Evolutionary conservation across 2,113 vertebrate genomes (phyloP).

Genomic region (Hemibagrus wyckioides): DNA sequence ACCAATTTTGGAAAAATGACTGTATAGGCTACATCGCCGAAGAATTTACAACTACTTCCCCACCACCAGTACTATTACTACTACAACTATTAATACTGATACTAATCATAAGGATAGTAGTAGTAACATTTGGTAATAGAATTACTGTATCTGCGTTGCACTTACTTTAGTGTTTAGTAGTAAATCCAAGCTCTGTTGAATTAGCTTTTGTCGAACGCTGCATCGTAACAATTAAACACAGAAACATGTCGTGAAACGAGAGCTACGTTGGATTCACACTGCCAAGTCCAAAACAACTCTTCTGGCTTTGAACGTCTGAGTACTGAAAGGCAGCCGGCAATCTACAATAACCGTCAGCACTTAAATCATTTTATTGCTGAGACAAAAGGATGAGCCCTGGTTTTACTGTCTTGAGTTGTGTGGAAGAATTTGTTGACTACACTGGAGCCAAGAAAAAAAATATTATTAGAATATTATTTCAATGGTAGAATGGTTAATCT

Average conservation of each 20-base stretch:
- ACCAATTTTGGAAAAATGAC: neutral
- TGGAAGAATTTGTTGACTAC: neutral
- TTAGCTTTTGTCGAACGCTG: neutral
- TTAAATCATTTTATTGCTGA: slow-evolving; percentile 70
- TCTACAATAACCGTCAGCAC: slow-evolving; percentile 64
- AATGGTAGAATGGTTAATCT: neutral
- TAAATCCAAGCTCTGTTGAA: neutral
- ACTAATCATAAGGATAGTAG: neutral
- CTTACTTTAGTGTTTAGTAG: neutral
- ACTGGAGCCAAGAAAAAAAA: neutral
- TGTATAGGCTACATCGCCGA: neutral
- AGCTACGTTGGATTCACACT: slow-evolving; percentile 59
- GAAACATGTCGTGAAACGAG: neutral
- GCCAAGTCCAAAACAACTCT: slow-evolving; percentile 72
- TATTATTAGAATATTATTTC: neutral
- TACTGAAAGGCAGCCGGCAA: slow-evolving; percentile 64
- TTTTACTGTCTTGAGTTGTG: slow-evolving; percentile 45
- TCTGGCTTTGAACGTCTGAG: slow-evolving; percentile 74
- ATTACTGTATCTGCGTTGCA: slow-evolving; percentile 17
- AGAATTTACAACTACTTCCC: neutral
- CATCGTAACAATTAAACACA: neutral
- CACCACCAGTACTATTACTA: neutral
- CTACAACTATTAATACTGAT: neutral
- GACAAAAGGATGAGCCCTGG: slow-evolving; percentile 65
- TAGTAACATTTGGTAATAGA: neutral